Evolutionary conservation across 2,797 vertebrate genomes (phyloP), one percentile per base, ranked within the genome.

Genomic region (Anas georgica): DNA sequence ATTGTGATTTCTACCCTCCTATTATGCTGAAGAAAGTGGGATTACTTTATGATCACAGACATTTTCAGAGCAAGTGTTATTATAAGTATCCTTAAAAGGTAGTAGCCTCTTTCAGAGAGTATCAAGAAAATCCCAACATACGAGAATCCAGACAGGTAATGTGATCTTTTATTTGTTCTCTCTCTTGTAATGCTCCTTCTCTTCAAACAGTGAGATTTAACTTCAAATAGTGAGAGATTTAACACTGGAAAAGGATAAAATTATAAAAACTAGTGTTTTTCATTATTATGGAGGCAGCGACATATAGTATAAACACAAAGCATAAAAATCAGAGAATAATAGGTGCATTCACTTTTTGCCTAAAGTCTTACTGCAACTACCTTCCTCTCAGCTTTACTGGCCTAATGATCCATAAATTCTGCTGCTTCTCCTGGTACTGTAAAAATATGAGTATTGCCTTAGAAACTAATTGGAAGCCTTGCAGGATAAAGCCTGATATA

Each of bases 371-470:
- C 77, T 79, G 50, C 88, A 86, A 4, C 70, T 84, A 41, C 83
- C 90, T 94, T 84, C 59, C 55, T 91, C 46, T 93, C 70, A 82
- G 91, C 67, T 95, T 91, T 93, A 91, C 66, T 88, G 83, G 70
- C 62, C 74, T 96, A 95, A 94, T 90, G 90, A 91, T 83, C 91
- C 91, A 94, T 93, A 95, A 91, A 94, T 95, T 95, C 81, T 91
- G 26, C 74, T 91, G 55, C 77, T 91, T 92, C 73, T 88, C 63
- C 63, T 82, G 58, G 29, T 82, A 33, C 13, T 79, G 59, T 52
- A 86, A 88, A 95, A 95, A 90, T 92, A 94, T 73, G 87, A 78
- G n/a, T 64, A 79, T 88, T 96, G 50, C 63, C 90, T 95, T 96
- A 93, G 90, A 91, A 95, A 82, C 59, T 95, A 96, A 94, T 96